A percentile compares a stretch with the other conserved stretches of the same genome.
Evolutionary conservation across 2,113 vertebrate genomes (phyloP).

Genomic region (Turdus rufiventris): DNA sequence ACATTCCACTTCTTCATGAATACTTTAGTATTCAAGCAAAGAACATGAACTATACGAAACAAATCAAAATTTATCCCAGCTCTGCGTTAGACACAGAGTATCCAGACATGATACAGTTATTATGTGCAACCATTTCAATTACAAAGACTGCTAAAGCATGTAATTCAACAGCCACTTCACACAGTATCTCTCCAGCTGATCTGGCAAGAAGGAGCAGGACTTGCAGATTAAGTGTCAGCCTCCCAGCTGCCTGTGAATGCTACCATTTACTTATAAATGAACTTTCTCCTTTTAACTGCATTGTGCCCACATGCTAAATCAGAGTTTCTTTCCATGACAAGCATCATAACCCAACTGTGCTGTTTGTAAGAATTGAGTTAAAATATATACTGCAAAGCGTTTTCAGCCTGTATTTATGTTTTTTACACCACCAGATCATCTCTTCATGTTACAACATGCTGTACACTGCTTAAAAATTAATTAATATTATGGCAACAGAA

Average conservation of each 20-base stretch:
- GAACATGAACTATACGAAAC: background rate
- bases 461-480: background rate
- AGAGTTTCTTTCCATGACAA: background rate
- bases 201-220: background rate
- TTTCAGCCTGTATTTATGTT: background rate
- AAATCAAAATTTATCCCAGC: slow-evolving; percentile 11
- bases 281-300: slow-evolving; percentile 24
- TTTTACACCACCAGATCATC: background rate
- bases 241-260: background rate
- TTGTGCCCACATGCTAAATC: background rate
- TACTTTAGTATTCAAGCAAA: background rate
- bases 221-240: background rate
- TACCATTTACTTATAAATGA: background rate
- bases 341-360: background rate
- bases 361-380: background rate
- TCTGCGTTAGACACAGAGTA: background rate
- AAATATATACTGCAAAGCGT: background rate
- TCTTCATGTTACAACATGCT: background rate
- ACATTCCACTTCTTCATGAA: background rate
- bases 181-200: background rate
- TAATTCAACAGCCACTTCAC: slow-evolving; percentile 33
- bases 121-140: slow-evolving; percentile 46
- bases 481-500: slow-evolving; percentile 25
- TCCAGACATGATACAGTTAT: slow-evolving; percentile 35
- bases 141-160: slow-evolving; percentile 32